Evolutionary conservation across 2,113 vertebrate species (phyloP).

Genomic region (Equus przewalskii): DNA sequence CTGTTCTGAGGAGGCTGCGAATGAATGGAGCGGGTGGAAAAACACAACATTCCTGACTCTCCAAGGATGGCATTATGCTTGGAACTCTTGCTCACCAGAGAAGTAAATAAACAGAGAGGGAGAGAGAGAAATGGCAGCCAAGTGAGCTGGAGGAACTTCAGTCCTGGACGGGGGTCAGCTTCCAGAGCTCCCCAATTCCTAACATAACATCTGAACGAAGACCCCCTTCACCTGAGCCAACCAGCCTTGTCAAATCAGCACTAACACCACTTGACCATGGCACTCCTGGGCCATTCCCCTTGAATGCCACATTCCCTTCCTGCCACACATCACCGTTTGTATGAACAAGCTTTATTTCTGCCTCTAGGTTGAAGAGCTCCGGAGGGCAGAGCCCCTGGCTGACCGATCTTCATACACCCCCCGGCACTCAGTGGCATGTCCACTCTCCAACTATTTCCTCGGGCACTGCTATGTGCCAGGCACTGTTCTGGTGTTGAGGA

Average conservation of each 20-base stretch:
- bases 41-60: constrained; percentile 77
- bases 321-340: background rate
- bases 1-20: constrained; percentile 72
- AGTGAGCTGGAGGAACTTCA: background rate
- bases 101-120: constrained; percentile 70
- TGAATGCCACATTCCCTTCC: background rate
- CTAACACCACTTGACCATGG: rapidly evolving
- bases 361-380: background rate
- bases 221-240: background rate
- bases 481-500: background rate
- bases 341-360: background rate
- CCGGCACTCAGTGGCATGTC: background rate
- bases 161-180: background rate
- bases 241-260: background rate
- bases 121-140: background rate
- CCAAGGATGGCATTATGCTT: constrained; percentile 76
- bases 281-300: background rate
- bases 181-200: background rate
- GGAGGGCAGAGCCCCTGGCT: background rate
- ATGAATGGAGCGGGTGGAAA: constrained; percentile 75
- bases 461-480: background rate
- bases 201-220: background rate
- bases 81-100: constrained; percentile 62
- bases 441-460: background rate
- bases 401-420: background rate